phyloP scores from a whole-genome alignment of 2,113 vertebrate species.

The Paedocypris sp. region DNA sequence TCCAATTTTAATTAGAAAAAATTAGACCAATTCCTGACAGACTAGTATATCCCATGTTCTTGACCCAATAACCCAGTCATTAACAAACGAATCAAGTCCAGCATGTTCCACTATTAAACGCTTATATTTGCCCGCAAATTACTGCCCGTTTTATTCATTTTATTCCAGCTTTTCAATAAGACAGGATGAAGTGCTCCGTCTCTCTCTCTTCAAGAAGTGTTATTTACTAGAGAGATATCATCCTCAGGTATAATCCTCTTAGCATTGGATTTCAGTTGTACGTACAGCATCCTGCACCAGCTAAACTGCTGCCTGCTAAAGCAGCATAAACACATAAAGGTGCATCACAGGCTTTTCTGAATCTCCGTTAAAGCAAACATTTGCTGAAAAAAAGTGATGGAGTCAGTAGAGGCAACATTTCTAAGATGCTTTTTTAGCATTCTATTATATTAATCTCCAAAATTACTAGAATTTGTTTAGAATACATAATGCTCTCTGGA shows the following conservation, averaged over 20 bases:
- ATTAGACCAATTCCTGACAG: too few species aligned
- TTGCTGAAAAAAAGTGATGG: conserved; percentile 18
- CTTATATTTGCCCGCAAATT: conserved; percentile 57
- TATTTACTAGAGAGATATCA: conserved; percentile 71
- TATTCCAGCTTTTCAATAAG: conserved; percentile 15
- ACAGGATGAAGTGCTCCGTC: conserved; percentile 41
- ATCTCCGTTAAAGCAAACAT: neutral
- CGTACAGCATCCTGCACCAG: conserved; percentile 67
- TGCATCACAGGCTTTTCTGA: conserved; percentile 30
- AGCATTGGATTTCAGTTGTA: conserved; percentile 67
- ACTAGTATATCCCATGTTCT: too few species aligned
- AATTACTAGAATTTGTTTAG: too few species aligned
- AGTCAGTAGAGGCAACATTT: too few species aligned
- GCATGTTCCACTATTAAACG: conserved; percentile 54
- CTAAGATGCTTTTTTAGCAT: conserved; percentile 5
- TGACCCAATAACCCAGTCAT: too few species aligned
- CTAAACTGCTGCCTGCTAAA: conserved; percentile 67
- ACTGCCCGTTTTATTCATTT: conserved; percentile 54
- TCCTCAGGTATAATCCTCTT: conserved; percentile 71
- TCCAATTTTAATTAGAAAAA: too few species aligned
- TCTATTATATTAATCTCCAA: too few species aligned
- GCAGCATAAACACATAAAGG: conserved; percentile 62
- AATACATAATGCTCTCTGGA: too few species aligned
- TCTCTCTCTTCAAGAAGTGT: conserved; percentile 58
- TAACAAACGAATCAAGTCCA: too few species aligned